These are phyloP conservation scores for Eurypyga helias DNA, from an alignment of 2,113 vertebrate species.

Conservation along the genomic window DNA sequence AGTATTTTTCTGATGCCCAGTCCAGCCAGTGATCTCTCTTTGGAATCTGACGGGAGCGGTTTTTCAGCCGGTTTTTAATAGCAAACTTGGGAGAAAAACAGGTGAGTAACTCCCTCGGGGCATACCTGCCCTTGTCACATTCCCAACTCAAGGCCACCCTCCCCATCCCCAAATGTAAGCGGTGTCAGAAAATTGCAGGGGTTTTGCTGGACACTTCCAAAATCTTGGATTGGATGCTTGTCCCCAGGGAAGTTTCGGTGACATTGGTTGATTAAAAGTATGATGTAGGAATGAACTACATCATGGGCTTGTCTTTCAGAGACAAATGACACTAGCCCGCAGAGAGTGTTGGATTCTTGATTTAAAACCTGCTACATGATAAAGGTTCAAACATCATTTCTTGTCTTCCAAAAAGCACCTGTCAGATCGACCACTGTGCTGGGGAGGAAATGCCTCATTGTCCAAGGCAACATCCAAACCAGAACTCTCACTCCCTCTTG, in stretches of 20 bases:
- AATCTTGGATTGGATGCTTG: background rate
- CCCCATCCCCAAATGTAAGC: background rate
- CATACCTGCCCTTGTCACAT: background rate
- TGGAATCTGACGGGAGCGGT: slow-evolving; percentile 71
- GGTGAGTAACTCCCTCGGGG: background rate
- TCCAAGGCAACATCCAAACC: background rate
- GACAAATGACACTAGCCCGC: background rate
- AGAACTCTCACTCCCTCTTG: background rate
- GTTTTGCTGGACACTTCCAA: background rate
- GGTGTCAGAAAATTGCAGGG: background rate
- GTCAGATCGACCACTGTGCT: background rate
- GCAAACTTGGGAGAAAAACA: slow-evolving; percentile 83
- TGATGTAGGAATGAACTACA: background rate
- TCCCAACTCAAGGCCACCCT: background rate
- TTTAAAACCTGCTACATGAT: background rate
- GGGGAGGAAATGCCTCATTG: background rate
- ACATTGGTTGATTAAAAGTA: background rate
- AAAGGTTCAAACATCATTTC: background rate
- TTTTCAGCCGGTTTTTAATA: slow-evolving; percentile 85
- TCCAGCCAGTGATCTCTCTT: slow-evolving; percentile 92
- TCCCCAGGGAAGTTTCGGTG: background rate
- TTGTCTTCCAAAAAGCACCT: background rate
- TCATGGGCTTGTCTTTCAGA: background rate
- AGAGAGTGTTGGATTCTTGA: background rate
- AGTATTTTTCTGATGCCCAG: slow-evolving; percentile 93